A percentile compares a stretch with the other conserved stretches of the same genome.
Evolutionary conservation across 2,888 invertebrate genomes (phyloP).

Genomic region (Orthosia gothica): DNA sequence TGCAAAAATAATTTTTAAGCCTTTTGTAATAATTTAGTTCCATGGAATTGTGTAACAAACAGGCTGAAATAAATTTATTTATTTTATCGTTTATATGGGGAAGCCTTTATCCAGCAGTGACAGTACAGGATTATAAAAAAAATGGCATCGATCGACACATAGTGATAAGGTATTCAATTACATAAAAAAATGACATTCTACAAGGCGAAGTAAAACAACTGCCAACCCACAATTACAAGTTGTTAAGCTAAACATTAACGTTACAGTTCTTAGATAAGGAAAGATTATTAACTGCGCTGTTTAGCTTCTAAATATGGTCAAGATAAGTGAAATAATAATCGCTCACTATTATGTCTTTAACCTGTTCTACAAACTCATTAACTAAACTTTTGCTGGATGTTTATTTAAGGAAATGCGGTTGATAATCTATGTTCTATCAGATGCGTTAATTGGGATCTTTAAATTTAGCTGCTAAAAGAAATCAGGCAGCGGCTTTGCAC

Average conservation of each 20-base stretch:
- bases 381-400: background rate
- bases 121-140: background rate
- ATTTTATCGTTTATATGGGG: no score
- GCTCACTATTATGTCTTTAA: conserved; percentile 51
- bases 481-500: background rate
- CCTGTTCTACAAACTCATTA: conserved; percentile 38
- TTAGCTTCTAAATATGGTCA: conserved; percentile 51
- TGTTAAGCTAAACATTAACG: conserved; percentile 53
- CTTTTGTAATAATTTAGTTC: no score
- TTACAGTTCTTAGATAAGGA: conserved; percentile 52
- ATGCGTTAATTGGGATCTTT: conserved; percentile 1
- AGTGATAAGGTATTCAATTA: conserved; percentile 16
- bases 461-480: conserved; percentile 2
- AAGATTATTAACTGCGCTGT: conserved; percentile 38
- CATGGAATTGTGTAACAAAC: no score
- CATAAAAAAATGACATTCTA: background rate
- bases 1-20: no score
- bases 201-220: conserved; percentile 23
- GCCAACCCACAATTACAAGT: conserved; percentile 48
- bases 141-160: background rate
- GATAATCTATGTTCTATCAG: background rate
- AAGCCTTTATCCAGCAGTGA: background rate
- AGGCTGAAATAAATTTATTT: no score
- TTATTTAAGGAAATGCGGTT: background rate
- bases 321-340: conserved; percentile 47